Percentiles rank a stretch among this genome's conserved stretches.
phyloP scores from a whole-genome alignment of 2,113 vertebrate species.

The Atherinomorus stipes region DNA sequence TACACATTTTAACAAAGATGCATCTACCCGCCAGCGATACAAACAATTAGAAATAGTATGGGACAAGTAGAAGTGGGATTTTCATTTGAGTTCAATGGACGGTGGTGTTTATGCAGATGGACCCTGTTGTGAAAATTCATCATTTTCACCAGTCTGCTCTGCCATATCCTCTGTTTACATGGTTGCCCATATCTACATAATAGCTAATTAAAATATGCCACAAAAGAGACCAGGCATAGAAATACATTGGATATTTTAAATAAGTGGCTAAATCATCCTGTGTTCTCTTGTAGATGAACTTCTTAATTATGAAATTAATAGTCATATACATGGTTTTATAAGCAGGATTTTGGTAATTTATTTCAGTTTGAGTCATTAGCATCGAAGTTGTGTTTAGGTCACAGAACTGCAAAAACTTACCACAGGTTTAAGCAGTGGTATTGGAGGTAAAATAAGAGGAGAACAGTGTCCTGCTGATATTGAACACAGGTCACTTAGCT shows the following conservation, averaged over 20 bases:
- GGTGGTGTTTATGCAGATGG: conserved; percentile 37
- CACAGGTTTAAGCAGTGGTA: too few species aligned
- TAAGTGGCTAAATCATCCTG: background rate
- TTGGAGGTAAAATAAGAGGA: too few species aligned
- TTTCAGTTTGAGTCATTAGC: too few species aligned
- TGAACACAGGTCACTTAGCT: too few species aligned
- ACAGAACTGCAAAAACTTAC: too few species aligned
- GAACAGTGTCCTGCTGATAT: too few species aligned
- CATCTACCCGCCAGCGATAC: conserved; percentile 36
- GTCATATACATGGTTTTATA: too few species aligned
- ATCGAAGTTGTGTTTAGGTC: too few species aligned
- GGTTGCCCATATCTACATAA: conserved; percentile 30
- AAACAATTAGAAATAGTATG: conserved; percentile 51
- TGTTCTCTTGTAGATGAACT: background rate
- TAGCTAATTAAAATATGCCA: conserved; percentile 50
- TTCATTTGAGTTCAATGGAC: conserved; percentile 60
- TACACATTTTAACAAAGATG: conserved; percentile 64
- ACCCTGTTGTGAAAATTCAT: conserved; percentile 53
- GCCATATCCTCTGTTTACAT: conserved; percentile 42
- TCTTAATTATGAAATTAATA: background rate
- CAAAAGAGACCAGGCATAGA: conserved; percentile 34
- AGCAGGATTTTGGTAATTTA: too few species aligned
- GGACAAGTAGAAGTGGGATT: conserved; percentile 28
- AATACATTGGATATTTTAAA: conserved; percentile 2
- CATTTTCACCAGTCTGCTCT: conserved; percentile 44